Conservation (phyloP, 1,140 invertebrate genomes). For the Geopemphigus sp. region DNA sequence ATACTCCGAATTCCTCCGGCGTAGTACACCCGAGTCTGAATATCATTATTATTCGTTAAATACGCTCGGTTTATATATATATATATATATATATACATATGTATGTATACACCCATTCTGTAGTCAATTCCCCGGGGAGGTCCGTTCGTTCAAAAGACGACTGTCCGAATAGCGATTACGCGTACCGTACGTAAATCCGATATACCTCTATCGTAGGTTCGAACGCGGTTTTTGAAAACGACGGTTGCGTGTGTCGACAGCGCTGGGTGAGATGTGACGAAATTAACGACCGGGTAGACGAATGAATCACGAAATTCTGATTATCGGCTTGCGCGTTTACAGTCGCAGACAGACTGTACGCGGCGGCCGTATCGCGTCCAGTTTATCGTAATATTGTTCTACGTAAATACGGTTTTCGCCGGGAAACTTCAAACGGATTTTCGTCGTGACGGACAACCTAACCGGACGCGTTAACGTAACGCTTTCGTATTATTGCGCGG, state of each 20-base stretch:
- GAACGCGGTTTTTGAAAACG: background rate
- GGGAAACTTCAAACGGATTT: slow-evolving; percentile 21
- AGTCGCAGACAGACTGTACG: background rate
- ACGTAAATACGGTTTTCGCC: background rate
- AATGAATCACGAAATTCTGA: slow-evolving; percentile 24
- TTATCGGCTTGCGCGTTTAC: no score
- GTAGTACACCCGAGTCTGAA: background rate
- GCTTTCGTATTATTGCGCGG: background rate
- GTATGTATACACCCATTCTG: background rate
- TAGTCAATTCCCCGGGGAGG: no score
- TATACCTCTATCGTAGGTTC: no score
- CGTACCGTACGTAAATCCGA: no score
- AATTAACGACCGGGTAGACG: slow-evolving; percentile 7
- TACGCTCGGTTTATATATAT: background rate
- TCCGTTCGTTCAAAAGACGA: background rate
- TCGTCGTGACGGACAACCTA: background rate
- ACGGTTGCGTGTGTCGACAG: background rate
- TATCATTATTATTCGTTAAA: slow-evolving; percentile 27
- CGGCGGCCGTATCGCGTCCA: background rate
- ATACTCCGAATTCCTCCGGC: slow-evolving; percentile 1
- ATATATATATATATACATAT: background rate
- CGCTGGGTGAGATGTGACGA: background rate
- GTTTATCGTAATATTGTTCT: background rate
- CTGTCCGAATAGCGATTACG: background rate
- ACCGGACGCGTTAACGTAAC: slow-evolving; percentile 1